Base-by-base conservation (phyloP, 2,888 invertebrate species). In the Nasonia oneida region DNA sequence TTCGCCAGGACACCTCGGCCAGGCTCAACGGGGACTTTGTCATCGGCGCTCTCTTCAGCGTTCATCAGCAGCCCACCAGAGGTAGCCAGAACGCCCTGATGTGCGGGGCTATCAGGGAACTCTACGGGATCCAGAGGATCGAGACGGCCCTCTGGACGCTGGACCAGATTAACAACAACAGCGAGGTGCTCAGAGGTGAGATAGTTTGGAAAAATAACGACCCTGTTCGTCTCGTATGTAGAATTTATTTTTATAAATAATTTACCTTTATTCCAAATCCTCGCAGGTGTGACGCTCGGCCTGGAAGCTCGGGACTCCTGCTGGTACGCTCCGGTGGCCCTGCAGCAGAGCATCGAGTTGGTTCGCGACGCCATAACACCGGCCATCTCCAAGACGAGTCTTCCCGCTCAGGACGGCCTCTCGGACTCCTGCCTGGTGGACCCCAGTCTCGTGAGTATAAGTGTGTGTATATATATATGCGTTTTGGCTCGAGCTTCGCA, bases 221-320 rank as follows among this genome's bases (percentile, higher is more conserved):
- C 23, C 23, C 23, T 23, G 23, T 23, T 23, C 23, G 23, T 23
- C 23, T 23, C 23, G 23, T 23, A 23, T 23, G 23, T 23, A 12
- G 64, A n/a, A 64, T 29, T 18, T 64, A 23, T n/a, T 3, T 50
- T 50, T 50, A 50, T 14, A 50, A 10, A 50, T 14, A 50, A 57
- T n/a, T 70, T 33, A 29, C 18, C 29, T 23, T 33, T 10, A 10
- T 14, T 67, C 14, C 57, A 73, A 47, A 73, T 29, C 15, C n/a
- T 71, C 18, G 39, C 61, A 91, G 91, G 91, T 87, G 94, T 95
- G 79, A 94, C 93, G 2, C 92, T 96, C 18, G 97, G 97, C 42
- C 95, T 96, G 83, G 96, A 97, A 92, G 96, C 97, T 87, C 94
- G 96, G 3, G 97, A 97, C 93, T 96, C 96, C 39, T 97, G 97